Evolutionary conservation across 2,888 invertebrate genomes (phyloP).

Genomic region (Notocelia uddmanniana): DNA sequence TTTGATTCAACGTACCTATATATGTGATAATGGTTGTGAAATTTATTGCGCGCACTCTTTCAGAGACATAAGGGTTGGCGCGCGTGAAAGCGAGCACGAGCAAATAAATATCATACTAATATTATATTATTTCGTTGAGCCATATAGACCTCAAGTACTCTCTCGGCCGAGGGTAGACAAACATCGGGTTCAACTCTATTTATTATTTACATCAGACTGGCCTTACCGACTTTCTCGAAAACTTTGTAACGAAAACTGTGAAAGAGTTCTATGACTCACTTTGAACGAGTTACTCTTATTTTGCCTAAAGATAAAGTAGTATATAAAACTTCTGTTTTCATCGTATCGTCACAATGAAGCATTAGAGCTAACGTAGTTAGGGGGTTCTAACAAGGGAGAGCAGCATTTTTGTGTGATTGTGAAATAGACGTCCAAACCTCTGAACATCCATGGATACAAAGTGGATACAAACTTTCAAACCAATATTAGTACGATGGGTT

Average conservation of each 20-base stretch:
- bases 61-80: neutral
- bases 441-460: too few relatives aligned
- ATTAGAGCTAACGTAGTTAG: too few relatives aligned
- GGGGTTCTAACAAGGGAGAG: too few relatives aligned
- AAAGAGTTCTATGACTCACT: neutral
- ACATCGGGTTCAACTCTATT: constrained; percentile 17
- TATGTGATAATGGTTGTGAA: neutral
- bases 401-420: too few relatives aligned
- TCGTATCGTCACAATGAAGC: too few relatives aligned
- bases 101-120: neutral
- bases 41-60: neutral
- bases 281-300: neutral
- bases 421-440: too few relatives aligned
- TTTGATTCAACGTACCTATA: neutral
- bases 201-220: constrained; percentile 31
- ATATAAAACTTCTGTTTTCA: too few relatives aligned
- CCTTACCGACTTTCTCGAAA: constrained; percentile 9
- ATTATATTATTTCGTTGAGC: neutral
- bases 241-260: constrained; percentile 10
- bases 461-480: too few relatives aligned
- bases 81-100: neutral
- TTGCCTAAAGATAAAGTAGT: neutral
- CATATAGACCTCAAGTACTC: constrained; percentile 13
- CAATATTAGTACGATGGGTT: too few relatives aligned
- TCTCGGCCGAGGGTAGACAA: constrained; percentile 13